phyloP scores from a whole-genome alignment of 2,113 vertebrate genomes.

The Poicephalus gulielmi region DNA sequence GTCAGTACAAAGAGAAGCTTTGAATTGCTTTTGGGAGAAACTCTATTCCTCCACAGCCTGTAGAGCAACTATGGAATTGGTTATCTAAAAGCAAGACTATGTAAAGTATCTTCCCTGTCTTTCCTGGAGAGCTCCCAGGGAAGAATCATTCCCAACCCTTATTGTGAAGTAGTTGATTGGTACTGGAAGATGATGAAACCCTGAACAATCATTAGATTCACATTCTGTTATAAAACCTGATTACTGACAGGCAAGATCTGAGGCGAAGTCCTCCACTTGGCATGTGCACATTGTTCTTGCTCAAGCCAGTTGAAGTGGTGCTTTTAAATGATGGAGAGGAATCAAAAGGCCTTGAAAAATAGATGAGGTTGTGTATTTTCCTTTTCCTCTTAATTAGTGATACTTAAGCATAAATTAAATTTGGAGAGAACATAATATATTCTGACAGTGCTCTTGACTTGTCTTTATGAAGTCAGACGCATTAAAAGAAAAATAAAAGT shows the following conservation, averaged over 20 bases:
- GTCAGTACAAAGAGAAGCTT: neutral
- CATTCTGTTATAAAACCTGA: neutral
- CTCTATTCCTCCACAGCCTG: fast-evolving
- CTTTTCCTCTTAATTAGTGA: conserved; percentile 47
- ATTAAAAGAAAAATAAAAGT: conserved; percentile 58
- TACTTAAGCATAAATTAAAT: conserved; percentile 62
- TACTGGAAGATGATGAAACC: neutral
- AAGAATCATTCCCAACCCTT: neutral
- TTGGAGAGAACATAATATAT: conserved; percentile 51
- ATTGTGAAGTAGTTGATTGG: neutral
- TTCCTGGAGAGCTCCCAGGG: neutral
- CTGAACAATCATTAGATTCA: neutral
- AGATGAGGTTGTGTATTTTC: conserved; percentile 34
- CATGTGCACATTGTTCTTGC: fast-evolving
- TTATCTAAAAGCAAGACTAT: neutral
- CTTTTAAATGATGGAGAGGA: conserved; percentile 37
- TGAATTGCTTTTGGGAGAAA: neutral
- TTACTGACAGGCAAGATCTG: neutral
- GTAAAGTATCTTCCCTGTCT: neutral
- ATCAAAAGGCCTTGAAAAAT: conserved; percentile 41
- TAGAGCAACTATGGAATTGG: neutral
- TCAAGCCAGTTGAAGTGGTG: neutral
- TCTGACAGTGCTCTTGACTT: conserved; percentile 55
- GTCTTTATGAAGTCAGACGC: conserved; percentile 67
- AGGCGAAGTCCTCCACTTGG: neutral